A percentile compares a stretch with the other conserved stretches of the same genome.
Evolutionary conservation across 2,113 vertebrate genomes (phyloP).

Genomic region (Tragelaphus imberbis): DNA sequence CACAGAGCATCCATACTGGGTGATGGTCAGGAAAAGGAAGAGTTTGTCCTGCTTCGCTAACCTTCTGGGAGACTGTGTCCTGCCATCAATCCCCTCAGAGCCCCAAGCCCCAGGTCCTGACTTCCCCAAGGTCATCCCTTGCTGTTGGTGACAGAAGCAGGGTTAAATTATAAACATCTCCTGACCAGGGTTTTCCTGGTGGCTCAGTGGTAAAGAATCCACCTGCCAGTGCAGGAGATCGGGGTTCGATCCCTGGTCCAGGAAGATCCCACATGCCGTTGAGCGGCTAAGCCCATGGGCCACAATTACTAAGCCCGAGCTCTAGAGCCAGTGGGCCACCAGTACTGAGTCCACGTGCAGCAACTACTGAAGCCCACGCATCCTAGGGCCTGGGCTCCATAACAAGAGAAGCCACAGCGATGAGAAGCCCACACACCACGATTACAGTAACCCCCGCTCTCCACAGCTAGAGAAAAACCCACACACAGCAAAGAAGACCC

Average conservation of each 20-base stretch:
- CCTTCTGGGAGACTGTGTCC: neutral
- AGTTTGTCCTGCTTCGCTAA: neutral
- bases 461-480: neutral
- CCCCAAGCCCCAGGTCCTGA: neutral
- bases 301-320: neutral
- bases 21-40: rapidly evolving
- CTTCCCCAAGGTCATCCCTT: neutral
- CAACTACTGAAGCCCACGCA: neutral
- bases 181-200: neutral
- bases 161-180: neutral
- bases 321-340: neutral
- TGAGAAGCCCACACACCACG: neutral
- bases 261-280: neutral
- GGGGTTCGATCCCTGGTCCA: neutral
- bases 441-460: neutral
- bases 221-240: neutral
- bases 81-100: neutral
- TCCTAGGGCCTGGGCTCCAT: neutral
- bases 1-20: neutral
- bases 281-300: neutral
- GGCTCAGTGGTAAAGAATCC: neutral
- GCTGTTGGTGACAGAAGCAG: neutral
- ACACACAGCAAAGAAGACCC: neutral
- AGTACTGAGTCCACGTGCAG: neutral
- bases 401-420: neutral